Evolutionary conservation across 2,113 vertebrate genomes (phyloP), one percentile per base, ranked within the genome.

Genomic region (Dicrurus megarhynchus): DNA sequence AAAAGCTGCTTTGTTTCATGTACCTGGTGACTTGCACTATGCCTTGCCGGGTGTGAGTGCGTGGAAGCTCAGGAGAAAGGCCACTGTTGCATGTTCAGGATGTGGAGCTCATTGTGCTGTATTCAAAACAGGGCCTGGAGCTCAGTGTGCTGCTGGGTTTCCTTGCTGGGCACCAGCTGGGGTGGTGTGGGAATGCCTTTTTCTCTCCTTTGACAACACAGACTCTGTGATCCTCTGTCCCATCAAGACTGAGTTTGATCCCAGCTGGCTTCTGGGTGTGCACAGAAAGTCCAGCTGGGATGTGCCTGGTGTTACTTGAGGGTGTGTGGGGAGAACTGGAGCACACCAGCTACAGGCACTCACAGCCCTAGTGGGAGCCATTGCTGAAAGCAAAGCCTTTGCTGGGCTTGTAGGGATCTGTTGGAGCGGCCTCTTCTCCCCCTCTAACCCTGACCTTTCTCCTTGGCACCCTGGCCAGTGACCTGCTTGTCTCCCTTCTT

Each of bases 401-500:
- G 26, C 1, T 10, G 63, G 55, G 50, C 33, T 70, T 20, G 21
- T 63, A 65, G 69, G 30, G 55, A 56, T 47, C 33, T 5, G 4
- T 11, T 70, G 56, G 88, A 92, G 65, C 28, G 33, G 52, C 74
- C 39, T 94, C 77, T 96, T 90, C 68, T 93, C 53, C 76, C 79
- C 33, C 24, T 94, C 56, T 75, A 73, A 65, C 64, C 95, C 60
- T 49, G 8, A 84, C 88, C 64, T 90, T 81, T 71, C 90, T 93
- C 88, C 82, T 88, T 61, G 89, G 90, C 95, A 0, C 46, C 79
- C 61, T 89, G 81, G 78, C 79, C 77, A 63, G 59, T 89, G 83
- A 69, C 39, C 60, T 92, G 74, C 95, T 80, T 90, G 95, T 77
- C 44, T 87, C 61, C 68, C 74, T 76, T 35, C 75, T 88, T 53